Percentiles rank a stretch among this genome's conserved stretches.
Conservation (phyloP, 2,113 vertebrate species). For the Archocentrus centrarchus region DNA sequence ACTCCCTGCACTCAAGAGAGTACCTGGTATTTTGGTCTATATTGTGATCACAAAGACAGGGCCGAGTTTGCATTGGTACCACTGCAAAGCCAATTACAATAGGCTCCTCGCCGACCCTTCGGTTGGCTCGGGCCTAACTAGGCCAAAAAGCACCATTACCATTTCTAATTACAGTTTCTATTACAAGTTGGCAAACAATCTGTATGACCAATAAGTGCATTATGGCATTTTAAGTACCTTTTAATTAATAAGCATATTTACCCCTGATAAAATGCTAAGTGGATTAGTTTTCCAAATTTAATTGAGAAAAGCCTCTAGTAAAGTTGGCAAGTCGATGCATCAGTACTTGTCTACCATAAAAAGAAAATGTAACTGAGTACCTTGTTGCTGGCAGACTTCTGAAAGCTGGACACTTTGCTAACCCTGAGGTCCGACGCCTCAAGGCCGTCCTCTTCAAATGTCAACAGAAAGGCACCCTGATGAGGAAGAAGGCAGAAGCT, state of each 20-base stretch:
- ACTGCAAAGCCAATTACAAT: conserved; percentile 1
- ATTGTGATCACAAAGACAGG: conserved; percentile 59
- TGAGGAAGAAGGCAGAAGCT: conserved; percentile 14
- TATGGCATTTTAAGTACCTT: background rate
- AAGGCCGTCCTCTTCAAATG: conserved; percentile 85
- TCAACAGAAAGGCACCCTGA: conserved; percentile 84
- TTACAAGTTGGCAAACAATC: conserved; percentile 1
- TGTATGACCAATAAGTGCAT: background rate
- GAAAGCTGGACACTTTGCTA: conserved; percentile 81
- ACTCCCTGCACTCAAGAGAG: conserved; percentile 36
- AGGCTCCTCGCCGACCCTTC: too few species aligned
- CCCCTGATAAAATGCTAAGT: background rate
- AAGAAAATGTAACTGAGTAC: conserved; percentile 69
- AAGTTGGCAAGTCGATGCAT: conserved; percentile 8
- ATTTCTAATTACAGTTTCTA: conserved; percentile 13
- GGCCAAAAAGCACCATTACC: background rate
- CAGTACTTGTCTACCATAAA: background rate
- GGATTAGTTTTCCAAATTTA: background rate
- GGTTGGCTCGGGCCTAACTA: background rate
- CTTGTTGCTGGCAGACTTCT: conserved; percentile 85
- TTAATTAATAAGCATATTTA: background rate
- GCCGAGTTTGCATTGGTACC: conserved; percentile 50
- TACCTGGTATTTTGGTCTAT: conserved; percentile 57
- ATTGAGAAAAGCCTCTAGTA: background rate
- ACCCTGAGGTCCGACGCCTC: conserved; percentile 85